Conservation (phyloP, 2,888 invertebrate species). For the Metacarcinus magister region DNA sequence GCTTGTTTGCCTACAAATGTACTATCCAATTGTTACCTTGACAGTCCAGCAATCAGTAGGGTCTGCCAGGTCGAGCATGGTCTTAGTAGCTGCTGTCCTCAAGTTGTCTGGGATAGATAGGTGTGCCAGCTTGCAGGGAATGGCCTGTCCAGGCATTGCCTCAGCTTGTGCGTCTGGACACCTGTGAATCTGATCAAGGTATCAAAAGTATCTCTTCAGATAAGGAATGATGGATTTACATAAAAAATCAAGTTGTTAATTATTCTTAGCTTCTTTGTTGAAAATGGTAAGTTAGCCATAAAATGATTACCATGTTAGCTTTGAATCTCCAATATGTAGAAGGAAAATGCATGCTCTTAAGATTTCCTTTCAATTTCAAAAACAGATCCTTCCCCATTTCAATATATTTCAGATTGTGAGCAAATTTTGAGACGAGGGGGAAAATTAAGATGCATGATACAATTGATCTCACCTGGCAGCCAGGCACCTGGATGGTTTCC, state of each 20-base stretch:
- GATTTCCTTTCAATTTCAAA: too few relatives aligned
- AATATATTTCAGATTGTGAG: neutral
- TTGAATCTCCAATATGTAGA: neutral
- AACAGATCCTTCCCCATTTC: neutral
- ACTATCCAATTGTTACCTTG: neutral
- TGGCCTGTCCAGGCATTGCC: slow-evolving; percentile 55
- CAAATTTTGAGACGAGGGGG: neutral
- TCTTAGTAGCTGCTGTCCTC: neutral
- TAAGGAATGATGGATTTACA: too few relatives aligned
- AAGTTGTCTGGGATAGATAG: neutral
- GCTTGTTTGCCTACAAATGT: neutral
- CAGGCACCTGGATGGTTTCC: neutral
- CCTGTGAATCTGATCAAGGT: slow-evolving; percentile 28
- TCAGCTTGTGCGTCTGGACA: slow-evolving; percentile 28
- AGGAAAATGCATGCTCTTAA: neutral
- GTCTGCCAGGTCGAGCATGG: slow-evolving; percentile 16
- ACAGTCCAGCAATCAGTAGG: slow-evolving; percentile 39
- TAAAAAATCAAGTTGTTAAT: too few relatives aligned
- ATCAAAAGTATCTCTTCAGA: too few relatives aligned
- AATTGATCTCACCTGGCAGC: neutral
- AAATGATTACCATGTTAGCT: too few relatives aligned
- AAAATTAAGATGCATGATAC: neutral
- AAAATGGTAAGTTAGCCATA: too few relatives aligned
- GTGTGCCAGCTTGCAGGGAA: slow-evolving; percentile 52
- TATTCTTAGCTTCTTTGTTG: too few relatives aligned